Evolutionary conservation across 2,797 vertebrate genomes (phyloP), one percentile per base, ranked within the genome.

Genomic region (Acipenser ruthenus): DNA sequence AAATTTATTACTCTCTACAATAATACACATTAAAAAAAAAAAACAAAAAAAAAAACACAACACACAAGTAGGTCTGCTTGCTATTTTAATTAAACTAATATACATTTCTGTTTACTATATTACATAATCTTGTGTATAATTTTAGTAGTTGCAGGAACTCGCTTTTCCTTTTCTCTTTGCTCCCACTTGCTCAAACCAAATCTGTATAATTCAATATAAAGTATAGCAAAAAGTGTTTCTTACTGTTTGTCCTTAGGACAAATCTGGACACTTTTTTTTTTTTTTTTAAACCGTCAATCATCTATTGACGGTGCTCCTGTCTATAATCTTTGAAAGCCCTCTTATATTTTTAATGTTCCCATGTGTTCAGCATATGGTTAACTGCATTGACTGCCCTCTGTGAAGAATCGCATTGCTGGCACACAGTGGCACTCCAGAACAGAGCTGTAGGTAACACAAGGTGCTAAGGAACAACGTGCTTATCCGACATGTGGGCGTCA

Each of bases 341-440:
- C 15, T 8, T 59, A 51, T 53, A 51, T 60, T 67, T 52, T 23
- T 64, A 67, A 53, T 60, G 8, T 37, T 60, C 48, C 66, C 67
- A 75, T 75, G 68, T 80, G 76, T 18, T 67, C 49, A 70, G 72
- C 74, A 79, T 67, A 72, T 77, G 80, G 70, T 58, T 67, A 51
- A 37, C 23, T 37, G 23, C 23, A 3, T 51, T 13, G 13, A 63
- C 62, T 53, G 63, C 69, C 64, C 62, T 61, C 58, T 49, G 18
- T 6, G 49, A 37, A 50, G 50, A 7, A 66, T 49, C n/a, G n/a
- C 49, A 12, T 55, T 49, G 65, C 66, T 56, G 70, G 23, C 64
- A 72, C 53, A 67, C 67, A 62, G 62, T 67, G 66, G 60, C 67
- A 67, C 71, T 67, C 66, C 65, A 86, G 84, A 80, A 84, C 83